These are phyloP conservation scores for Chesias legatella DNA, from an alignment of 2,888 invertebrate genomes.

Conservation along the genomic window DNA sequence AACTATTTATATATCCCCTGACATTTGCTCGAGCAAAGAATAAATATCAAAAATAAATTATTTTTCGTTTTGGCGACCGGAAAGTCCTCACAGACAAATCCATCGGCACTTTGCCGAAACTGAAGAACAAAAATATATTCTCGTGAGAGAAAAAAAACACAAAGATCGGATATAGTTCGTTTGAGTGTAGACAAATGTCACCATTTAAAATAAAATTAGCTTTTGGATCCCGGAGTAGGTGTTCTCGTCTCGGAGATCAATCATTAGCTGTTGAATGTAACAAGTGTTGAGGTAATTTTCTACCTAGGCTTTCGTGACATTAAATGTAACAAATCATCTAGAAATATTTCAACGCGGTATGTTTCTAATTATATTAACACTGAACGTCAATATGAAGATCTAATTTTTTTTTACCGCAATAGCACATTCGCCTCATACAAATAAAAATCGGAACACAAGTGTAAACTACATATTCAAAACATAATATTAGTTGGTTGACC, in stretches of 20 bases:
- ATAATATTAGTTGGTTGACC: too few relatives aligned
- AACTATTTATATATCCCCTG: background rate
- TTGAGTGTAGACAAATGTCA: conserved; percentile 54
- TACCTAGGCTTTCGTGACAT: background rate
- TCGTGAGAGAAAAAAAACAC: conserved; percentile 45
- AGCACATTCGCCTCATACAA: too few relatives aligned
- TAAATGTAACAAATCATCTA: too few relatives aligned
- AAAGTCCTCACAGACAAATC: conserved; percentile 53
- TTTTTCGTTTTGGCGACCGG: conserved; percentile 29
- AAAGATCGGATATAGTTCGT: conserved; percentile 57
- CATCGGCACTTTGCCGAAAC: conserved; percentile 51
- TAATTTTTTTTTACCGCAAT: too few relatives aligned
- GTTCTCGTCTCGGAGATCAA: conserved; percentile 17
- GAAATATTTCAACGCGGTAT: too few relatives aligned
- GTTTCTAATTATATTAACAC: too few relatives aligned
- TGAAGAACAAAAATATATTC: conserved; percentile 53
- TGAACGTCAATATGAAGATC: too few relatives aligned
- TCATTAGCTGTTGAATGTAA: conserved; percentile 7
- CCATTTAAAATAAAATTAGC: conserved; percentile 46
- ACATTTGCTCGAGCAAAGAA: background rate
- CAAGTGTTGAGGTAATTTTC: background rate
- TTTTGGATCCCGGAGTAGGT: conserved; percentile 34
- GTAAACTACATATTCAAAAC: too few relatives aligned
- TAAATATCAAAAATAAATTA: conserved; percentile 1
- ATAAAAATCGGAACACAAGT: too few relatives aligned